A percentile compares a stretch with the other conserved stretches of the same genome.
phyloP scores from a whole-genome alignment of 2,888 invertebrate species.

The Allolobophora icterica region DNA sequence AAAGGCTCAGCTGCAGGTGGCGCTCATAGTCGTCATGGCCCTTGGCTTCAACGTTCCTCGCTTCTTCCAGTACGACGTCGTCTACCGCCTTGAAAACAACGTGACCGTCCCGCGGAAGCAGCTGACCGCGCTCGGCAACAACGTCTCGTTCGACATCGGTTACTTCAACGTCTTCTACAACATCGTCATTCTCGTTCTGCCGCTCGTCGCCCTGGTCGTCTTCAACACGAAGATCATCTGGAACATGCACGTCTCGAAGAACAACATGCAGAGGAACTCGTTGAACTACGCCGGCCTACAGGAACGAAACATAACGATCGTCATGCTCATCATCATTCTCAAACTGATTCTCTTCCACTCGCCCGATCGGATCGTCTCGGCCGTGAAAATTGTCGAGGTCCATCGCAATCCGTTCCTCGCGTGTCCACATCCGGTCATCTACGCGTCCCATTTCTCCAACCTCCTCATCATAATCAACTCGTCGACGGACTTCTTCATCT shows the following conservation, averaged over 20 bases:
- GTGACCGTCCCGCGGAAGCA: not conserved
- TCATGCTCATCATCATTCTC: constrained; percentile 49
- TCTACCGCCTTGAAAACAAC: constrained; percentile 21
- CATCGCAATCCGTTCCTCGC: not conserved
- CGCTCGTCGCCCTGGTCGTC: constrained; percentile 43
- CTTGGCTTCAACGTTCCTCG: constrained; percentile 47
- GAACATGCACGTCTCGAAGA: constrained; percentile 36
- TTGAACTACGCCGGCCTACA: constrained; percentile 45
- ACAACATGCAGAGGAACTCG: constrained; percentile 42
- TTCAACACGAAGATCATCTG: constrained; percentile 45
- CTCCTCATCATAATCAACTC: constrained; percentile 41
- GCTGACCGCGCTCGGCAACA: constrained; percentile 34
- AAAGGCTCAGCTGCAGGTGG: constrained; percentile 43
- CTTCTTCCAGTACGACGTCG: constrained; percentile 44
- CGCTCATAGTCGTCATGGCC: constrained; percentile 34
- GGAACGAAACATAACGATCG: constrained; percentile 48
- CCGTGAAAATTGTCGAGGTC: constrained; percentile 27
- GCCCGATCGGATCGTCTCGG: constrained; percentile 44
- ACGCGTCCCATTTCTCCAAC: constrained; percentile 35
- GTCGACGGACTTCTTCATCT: constrained; percentile 44
- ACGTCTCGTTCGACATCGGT: constrained; percentile 42
- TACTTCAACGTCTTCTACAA: constrained; percentile 48
- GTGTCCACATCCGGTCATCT: constrained; percentile 36
- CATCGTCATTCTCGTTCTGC: constrained; percentile 46
- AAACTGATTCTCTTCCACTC: constrained; percentile 46